Evolutionary conservation across 2,113 vertebrate species (phyloP).

Genomic region (Microcebus ravelobensis): DNA sequence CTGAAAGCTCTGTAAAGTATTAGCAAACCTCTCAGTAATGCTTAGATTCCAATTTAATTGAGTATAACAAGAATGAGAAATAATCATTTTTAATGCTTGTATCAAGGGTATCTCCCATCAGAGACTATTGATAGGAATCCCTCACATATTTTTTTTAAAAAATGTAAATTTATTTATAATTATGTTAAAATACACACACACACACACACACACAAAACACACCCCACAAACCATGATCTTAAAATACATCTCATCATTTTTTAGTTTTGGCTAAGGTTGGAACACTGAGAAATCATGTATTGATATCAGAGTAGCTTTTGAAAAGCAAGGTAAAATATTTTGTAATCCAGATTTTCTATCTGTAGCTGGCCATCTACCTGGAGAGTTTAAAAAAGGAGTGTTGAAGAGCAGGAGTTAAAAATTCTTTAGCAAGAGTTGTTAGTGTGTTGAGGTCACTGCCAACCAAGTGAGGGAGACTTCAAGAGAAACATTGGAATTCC

Average conservation of each 20-base stretch:
- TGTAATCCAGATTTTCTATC: background rate
- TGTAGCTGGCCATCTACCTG: background rate
- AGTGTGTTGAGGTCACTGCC: background rate
- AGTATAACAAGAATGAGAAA: background rate
- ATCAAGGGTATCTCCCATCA: background rate
- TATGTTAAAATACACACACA: background rate
- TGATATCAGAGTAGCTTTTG: background rate
- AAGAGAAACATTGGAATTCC: background rate
- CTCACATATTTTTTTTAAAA: background rate
- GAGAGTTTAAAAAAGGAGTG: background rate
- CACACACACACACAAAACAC: too few relatives aligned
- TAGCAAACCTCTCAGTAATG: background rate
- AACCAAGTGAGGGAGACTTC: background rate
- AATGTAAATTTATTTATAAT: background rate
- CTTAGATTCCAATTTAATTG: background rate
- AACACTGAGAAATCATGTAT: background rate
- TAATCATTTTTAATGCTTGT: background rate
- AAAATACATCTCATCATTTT: background rate
- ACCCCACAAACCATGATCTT: background rate
- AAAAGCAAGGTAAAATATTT: background rate
- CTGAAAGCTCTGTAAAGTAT: background rate
- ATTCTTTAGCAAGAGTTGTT: background rate
- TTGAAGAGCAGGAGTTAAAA: background rate
- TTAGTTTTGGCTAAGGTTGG: background rate
- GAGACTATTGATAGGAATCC: background rate